These are phyloP conservation scores for Oenanthe oenanthe DNA, from an alignment of 2,113 vertebrate genomes.

Conservation along the genomic window DNA sequence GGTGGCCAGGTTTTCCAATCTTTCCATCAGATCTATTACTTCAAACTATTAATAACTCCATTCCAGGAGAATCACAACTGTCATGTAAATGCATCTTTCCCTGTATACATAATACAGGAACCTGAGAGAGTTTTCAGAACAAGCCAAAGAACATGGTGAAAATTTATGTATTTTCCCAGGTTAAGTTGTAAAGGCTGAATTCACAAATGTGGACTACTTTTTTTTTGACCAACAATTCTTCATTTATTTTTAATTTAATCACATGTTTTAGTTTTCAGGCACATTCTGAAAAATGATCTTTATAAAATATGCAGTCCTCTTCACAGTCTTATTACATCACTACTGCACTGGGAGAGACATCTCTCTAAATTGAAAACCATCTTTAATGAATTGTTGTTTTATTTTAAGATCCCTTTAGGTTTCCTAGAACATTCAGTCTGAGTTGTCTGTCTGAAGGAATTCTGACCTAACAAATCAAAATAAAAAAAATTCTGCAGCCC, in stretches of 20 bases:
- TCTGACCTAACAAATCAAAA: neutral
- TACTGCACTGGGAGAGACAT: constrained; percentile 8
- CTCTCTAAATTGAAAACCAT: constrained; percentile 45
- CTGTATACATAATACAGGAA: neutral
- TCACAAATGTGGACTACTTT: neutral
- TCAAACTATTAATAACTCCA: constrained; percentile 12
- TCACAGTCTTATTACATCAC: neutral
- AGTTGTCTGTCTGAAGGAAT: constrained; percentile 12
- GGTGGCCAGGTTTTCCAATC: neutral
- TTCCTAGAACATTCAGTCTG: neutral
- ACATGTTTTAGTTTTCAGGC: constrained; percentile 37
- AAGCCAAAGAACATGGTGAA: neutral
- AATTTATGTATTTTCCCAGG: neutral
- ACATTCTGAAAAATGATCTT: constrained; percentile 32
- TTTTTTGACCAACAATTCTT: neutral
- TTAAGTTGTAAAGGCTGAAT: neutral
- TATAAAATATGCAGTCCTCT: constrained; percentile 58
- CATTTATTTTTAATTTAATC: constrained; percentile 53
- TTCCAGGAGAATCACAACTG: neutral
- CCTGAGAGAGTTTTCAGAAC: constrained; percentile 16
- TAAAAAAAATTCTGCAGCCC: neutral
- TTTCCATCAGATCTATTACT: neutral
- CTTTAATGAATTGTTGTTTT: constrained; percentile 60
- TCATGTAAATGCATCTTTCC: neutral
- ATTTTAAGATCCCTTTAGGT: constrained; percentile 44